Conservation (phyloP, 30 jellyfish, hydroid and myxozoan species). For the Chrysaora quinquecirrha region DNA sequence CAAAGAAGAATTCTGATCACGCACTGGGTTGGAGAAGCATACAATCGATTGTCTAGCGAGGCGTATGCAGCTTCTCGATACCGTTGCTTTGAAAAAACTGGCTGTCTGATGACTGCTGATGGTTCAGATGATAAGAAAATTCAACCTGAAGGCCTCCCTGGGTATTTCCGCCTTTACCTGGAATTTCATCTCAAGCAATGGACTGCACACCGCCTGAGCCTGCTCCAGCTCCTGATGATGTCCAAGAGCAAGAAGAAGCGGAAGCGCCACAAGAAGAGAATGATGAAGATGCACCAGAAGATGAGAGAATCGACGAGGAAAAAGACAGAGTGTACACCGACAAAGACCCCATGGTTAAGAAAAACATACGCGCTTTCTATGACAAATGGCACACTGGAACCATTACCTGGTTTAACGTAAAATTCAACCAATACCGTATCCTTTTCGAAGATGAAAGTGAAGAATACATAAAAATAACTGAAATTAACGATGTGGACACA, state of each 20-base stretch:
- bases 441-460: slow-evolving; percentile 42
- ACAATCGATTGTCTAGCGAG: not conserved
- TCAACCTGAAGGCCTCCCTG: slow-evolving; percentile 30
- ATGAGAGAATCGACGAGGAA: slow-evolving; percentile 26
- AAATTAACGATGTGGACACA: slow-evolving; percentile 18
- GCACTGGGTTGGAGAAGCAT: slow-evolving; percentile 23
- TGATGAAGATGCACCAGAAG: too few species aligned
- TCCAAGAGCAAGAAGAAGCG: not conserved
- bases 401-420: slow-evolving; percentile 33
- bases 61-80: not conserved
- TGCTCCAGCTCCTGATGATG: slow-evolving; percentile 25
- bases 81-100: slow-evolving; percentile 16
- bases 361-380: slow-evolving; percentile 33
- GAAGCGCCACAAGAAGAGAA: not conserved
- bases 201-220: slow-evolving; percentile 14
- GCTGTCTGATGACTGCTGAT: slow-evolving; percentile 36
- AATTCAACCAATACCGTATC: slow-evolving; percentile 17
- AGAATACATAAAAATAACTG: slow-evolving; percentile 13
- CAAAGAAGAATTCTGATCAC: slow-evolving; percentile 5
- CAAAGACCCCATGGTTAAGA: slow-evolving; percentile 1
- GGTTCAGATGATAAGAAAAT: slow-evolving; percentile 8
- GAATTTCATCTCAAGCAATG: slow-evolving; percentile 10
- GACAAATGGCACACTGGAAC: slow-evolving; percentile 49
- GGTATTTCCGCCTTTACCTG: slow-evolving; percentile 16
- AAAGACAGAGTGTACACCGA: slow-evolving; percentile 16